Evolutionary conservation across 2,888 invertebrate genomes (phyloP).

Genomic region (Lacanobia oleracea): DNA sequence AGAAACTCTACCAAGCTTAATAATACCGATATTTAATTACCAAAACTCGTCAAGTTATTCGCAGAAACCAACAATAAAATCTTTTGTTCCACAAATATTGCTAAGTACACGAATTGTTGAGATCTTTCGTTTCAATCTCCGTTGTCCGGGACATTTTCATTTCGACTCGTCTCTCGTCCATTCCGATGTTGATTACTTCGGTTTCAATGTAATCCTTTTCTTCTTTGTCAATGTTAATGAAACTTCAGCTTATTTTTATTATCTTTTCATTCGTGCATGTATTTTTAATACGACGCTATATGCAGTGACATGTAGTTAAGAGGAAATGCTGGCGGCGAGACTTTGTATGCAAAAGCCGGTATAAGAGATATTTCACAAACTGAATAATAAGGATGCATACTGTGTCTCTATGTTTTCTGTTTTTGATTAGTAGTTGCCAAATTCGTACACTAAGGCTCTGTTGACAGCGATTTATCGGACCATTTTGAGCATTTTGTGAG

Average conservation of each 20-base stretch:
- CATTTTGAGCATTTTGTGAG: too few species aligned
- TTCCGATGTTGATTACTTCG: constrained; percentile 52
- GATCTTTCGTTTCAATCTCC: constrained; percentile 36
- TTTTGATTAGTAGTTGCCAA: too few species aligned
- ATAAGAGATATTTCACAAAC: too few species aligned
- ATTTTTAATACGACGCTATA: too few species aligned
- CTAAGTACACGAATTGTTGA: constrained; percentile 27
- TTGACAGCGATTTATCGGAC: too few species aligned
- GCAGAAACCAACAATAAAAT: constrained; percentile 24
- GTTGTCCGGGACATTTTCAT: constrained; percentile 40
- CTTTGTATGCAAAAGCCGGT: too few species aligned
- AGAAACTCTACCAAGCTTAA: background rate
- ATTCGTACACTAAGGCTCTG: too few species aligned
- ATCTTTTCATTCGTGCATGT: background rate
- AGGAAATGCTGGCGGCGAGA: too few species aligned
- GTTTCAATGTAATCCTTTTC: constrained; percentile 47
- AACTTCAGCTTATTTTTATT: constrained; percentile 29
- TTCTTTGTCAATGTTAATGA: constrained; percentile 57
- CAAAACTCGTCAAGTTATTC: constrained; percentile 29
- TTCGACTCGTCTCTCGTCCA: constrained; percentile 33
- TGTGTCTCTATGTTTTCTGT: too few species aligned
- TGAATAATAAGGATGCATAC: too few species aligned
- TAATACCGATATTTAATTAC: constrained; percentile 4
- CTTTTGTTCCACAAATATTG: constrained; percentile 36
- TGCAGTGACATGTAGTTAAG: too few species aligned